A percentile compares a stretch with the other conserved stretches of the same genome.
phyloP scores from a whole-genome alignment of 2,113 vertebrate species.

The Nipponia nippon region DNA sequence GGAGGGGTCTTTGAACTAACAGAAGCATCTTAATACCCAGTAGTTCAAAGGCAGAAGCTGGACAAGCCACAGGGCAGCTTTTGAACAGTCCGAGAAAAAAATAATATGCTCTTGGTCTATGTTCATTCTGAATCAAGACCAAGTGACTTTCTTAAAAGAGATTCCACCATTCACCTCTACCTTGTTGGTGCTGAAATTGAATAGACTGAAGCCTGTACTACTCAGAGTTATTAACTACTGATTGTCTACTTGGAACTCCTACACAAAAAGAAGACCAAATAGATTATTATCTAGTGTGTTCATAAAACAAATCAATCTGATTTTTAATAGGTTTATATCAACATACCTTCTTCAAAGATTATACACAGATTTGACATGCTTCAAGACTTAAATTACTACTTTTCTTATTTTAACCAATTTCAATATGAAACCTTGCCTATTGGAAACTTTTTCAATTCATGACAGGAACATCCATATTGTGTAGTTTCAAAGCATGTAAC shows the following conservation, averaged over 20 bases:
- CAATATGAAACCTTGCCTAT: not conserved
- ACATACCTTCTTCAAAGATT: not conserved
- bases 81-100: not conserved
- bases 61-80: not conserved
- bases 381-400: not conserved
- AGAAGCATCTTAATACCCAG: not conserved
- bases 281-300: not conserved
- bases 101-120: not conserved
- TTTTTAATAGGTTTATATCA: not conserved
- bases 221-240: not conserved
- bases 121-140: not conserved
- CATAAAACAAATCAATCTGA: not conserved
- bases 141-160: not conserved
- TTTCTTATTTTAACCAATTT: not conserved
- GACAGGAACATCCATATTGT: not conserved
- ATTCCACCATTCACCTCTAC: not conserved
- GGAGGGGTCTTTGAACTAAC: not conserved
- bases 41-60: not conserved
- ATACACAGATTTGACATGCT: not conserved
- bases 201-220: rapidly evolving
- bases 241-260: not conserved
- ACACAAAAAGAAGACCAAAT: not conserved
- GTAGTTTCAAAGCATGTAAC: not conserved
- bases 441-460: not conserved
- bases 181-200: not conserved